Base-by-base conservation (phyloP, 2,888 invertebrate species). In the Esperia sulphurella region DNA sequence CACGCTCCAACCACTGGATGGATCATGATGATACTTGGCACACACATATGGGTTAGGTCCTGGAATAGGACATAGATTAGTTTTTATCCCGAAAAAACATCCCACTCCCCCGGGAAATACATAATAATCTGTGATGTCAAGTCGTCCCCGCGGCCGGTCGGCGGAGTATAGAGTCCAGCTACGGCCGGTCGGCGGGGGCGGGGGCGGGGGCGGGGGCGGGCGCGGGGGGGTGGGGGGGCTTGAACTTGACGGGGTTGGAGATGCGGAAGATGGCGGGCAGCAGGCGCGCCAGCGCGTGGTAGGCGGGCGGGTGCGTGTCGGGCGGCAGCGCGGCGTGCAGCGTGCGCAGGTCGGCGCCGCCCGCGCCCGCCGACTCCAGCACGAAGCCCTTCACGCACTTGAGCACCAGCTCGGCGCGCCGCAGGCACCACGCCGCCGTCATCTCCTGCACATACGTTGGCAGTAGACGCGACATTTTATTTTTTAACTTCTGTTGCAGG, bases 301-400 rank as follows among this genome's bases (percentile, higher is more conserved):
- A 46, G 9, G 28, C 31, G 21, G 8, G 33, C 14, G 41, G 46
- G 40, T 92, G 29, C 1, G 35, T 30, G 41, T 33, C 43, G 42
- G 41, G 30, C 10, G 47, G 44, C 41, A 46, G 40, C n/a, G 39
- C 40, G 12, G 21, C 30, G 28, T 43, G 58, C 53, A 98, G 91
- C 76, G 95, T 98, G 85, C 96, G 95, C 55, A 97, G 90, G 82
- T 96, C 96, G 0, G 96, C 95, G 31, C 97, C 97, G 53, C 97
- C 97, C 94, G 97, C 95, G 0, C 97, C 96, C 8, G 96, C 95
- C 91, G 97, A 97, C 91, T 99, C 99, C 82, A 99, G 97, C 96
- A 99, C 96, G 84, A 99, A 99, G 3, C 99, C 99, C 90, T 99
- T 99, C 46, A 98, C 96, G 86, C 99, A 99, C 87, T 99, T 99